Percentiles rank a stretch among this genome's conserved stretches.
phyloP scores from a whole-genome alignment of 2,888 invertebrate species.

The Trissonchulus latispiculum region DNA sequence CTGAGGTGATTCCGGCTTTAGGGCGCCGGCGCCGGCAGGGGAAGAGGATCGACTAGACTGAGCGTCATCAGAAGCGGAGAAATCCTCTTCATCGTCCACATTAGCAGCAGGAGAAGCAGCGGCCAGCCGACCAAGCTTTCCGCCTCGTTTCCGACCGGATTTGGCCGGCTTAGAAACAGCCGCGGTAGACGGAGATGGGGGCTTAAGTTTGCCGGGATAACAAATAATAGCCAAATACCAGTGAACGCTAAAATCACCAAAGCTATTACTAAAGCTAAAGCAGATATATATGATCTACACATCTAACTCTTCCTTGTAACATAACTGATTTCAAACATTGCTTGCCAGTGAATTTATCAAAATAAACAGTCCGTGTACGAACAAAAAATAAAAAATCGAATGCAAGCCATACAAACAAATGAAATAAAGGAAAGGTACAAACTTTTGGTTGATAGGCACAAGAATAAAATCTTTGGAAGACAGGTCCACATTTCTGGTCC shows the following conservation, averaged over 20 bases:
- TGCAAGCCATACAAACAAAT: no score
- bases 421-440: no score
- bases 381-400: no score
- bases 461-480: slow-evolving; percentile 92
- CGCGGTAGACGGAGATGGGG: no score
- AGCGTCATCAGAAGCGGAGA: not conserved
- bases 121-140: no score
- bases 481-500: slow-evolving; percentile 92
- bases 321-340: not conserved
- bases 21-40: not conserved
- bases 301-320: not conserved
- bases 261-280: not conserved
- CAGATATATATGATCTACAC: no score
- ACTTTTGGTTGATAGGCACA: slow-evolving; percentile 86
- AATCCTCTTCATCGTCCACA: not conserved
- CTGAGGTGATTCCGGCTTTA: not conserved
- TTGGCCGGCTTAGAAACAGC: no score
- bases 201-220: no score
- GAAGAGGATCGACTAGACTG: not conserved
- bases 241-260: slow-evolving; percentile 33
- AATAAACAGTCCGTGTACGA: no score
- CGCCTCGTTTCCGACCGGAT: no score
- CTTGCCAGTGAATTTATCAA: no score
- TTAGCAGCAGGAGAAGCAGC: no score
- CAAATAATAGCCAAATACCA: slow-evolving; percentile 48